These are phyloP conservation scores for Triplophysa yarkandensis DNA, from an alignment of 2,797 vertebrate species.

Conservation along the genomic window DNA sequence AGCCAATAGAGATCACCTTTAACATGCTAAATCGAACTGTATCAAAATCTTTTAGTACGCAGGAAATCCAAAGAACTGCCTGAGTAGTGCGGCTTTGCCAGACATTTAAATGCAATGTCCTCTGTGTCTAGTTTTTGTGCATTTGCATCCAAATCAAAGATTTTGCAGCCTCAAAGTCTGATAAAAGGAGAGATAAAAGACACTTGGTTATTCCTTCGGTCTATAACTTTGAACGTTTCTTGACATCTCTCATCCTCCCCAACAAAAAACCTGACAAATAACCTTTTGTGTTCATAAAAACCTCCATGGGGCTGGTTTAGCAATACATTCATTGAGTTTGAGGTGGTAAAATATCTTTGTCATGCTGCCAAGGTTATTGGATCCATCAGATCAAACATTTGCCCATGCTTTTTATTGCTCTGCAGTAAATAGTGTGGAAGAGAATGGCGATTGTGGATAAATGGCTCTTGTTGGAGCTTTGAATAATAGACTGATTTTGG, in stretches of 20 bases:
- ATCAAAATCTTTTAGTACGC: conserved; percentile 7
- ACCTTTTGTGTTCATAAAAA: background rate
- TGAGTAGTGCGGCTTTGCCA: background rate
- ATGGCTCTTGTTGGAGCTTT: background rate
- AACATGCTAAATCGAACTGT: conserved; percentile 6
- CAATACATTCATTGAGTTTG: conserved; percentile 33
- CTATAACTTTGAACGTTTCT: conserved; percentile 32
- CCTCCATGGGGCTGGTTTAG: conserved; percentile 19
- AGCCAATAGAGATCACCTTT: conserved; percentile 6
- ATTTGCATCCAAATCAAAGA: conserved; percentile 7
- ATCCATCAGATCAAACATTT: conserved; percentile 47
- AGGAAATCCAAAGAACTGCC: background rate
- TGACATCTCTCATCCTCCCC: conserved; percentile 11
- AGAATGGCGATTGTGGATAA: background rate
- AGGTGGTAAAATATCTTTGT: conserved; percentile 16
- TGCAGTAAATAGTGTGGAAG: background rate
- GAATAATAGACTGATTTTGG: conserved; percentile 31
- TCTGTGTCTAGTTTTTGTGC: background rate
- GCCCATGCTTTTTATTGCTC: background rate
- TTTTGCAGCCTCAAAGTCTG: background rate
- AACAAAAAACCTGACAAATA: conserved; percentile 16
- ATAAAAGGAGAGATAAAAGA: background rate
- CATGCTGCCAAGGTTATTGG: conserved; percentile 35
- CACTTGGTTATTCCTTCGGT: conserved; percentile 27
- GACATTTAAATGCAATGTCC: conserved; percentile 5